Evolutionary conservation across 1,140 invertebrate species (phyloP).

Genomic region (Pogonus chalceus): DNA sequence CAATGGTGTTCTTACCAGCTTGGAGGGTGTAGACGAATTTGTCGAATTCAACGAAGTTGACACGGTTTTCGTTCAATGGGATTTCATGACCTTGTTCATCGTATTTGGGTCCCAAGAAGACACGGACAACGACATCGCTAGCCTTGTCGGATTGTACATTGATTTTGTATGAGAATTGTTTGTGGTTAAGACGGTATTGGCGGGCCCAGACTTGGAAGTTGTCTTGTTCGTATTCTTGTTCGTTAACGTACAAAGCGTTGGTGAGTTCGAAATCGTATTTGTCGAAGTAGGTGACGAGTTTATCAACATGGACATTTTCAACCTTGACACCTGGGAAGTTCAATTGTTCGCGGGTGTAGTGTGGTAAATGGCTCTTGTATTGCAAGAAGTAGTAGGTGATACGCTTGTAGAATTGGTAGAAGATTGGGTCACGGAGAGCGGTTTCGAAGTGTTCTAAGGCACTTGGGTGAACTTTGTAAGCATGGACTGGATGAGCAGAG

Average conservation of each 20-base stretch:
- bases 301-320: constrained; percentile 48
- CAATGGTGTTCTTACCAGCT: constrained; percentile 54
- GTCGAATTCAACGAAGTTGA: constrained; percentile 59
- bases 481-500: constrained; percentile 22
- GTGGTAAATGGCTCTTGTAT: constrained; percentile 30
- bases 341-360: constrained; percentile 50
- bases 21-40: constrained; percentile 52
- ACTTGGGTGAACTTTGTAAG: constrained; percentile 28
- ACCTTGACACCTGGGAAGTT: constrained; percentile 50
- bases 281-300: constrained; percentile 61
- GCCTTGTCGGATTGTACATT: constrained; percentile 45
- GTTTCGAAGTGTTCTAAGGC: constrained; percentile 43
- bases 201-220: constrained; percentile 35
- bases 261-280: constrained; percentile 55
- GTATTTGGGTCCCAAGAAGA: constrained; percentile 62
- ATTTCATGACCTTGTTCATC: constrained; percentile 42
- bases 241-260: constrained; percentile 44
- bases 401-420: constrained; percentile 51
- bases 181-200: constrained; percentile 45
- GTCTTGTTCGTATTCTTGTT: constrained; percentile 21
- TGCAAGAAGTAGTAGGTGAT: constrained; percentile 41
- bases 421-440: constrained; percentile 53
- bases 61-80: constrained; percentile 38
- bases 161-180: constrained; percentile 51
- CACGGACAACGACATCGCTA: constrained; percentile 43